Evolutionary conservation across 2,888 invertebrate genomes (phyloP).

Genomic region (Cacoxenus indagator): DNA sequence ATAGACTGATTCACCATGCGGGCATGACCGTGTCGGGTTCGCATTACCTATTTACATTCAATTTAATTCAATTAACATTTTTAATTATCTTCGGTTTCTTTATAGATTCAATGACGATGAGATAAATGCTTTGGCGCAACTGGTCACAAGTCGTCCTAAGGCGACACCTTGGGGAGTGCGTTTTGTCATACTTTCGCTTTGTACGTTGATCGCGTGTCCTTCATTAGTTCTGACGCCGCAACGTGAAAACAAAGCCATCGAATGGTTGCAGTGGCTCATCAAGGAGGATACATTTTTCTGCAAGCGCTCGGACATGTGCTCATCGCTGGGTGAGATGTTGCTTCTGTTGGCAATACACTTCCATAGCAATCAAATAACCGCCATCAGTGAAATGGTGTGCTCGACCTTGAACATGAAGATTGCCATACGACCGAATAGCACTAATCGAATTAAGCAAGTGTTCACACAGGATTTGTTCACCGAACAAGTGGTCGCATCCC

Average conservation of each 20-base stretch:
- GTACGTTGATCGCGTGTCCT: conserved; percentile 95
- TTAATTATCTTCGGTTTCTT: too few relatives aligned
- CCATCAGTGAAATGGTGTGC: conserved; percentile 94
- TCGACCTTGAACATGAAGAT: conserved; percentile 96
- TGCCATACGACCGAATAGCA: conserved; percentile 85
- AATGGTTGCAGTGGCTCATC: conserved; percentile 95
- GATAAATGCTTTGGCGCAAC: conserved; percentile 83
- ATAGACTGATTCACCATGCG: too few relatives aligned
- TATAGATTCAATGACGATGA: conserved; percentile 91
- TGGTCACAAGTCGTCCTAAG: conserved; percentile 89
- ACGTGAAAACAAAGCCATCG: conserved; percentile 88
- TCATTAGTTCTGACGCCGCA: conserved; percentile 82
- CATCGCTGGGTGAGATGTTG: conserved; percentile 96
- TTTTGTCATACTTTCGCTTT: conserved; percentile 92
- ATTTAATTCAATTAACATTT: not conserved
- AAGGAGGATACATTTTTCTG: conserved; percentile 91
- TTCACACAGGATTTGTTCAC: conserved; percentile 98
- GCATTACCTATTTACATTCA: not conserved
- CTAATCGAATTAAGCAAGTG: conserved; percentile 90
- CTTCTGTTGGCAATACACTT: conserved; percentile 97
- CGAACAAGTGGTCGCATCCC: conserved; percentile 95
- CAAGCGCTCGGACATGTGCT: conserved; percentile 85
- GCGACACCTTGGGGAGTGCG: conserved; percentile 93
- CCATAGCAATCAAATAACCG: conserved; percentile 93
- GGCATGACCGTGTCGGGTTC: too few relatives aligned